Conservation (phyloP, 2,797 vertebrate genomes). For the Lepus oiostolus region DNA sequence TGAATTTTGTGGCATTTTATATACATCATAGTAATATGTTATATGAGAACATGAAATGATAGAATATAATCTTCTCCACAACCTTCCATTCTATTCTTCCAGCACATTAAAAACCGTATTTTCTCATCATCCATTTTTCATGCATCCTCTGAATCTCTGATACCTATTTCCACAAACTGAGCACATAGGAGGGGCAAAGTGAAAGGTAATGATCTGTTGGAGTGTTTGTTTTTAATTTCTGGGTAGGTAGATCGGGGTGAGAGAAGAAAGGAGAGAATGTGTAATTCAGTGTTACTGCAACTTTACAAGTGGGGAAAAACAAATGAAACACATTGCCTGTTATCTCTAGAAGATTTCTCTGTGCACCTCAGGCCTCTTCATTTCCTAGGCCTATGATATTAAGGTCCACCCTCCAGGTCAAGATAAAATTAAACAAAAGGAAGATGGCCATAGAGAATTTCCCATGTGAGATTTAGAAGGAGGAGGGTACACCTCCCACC, state of each 20-base stretch:
- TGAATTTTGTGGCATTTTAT: background rate
- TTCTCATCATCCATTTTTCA: background rate
- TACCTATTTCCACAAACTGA: background rate
- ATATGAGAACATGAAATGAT: background rate
- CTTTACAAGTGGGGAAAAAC: background rate
- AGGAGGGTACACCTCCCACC: background rate
- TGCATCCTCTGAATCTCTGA: background rate
- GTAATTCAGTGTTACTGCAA: background rate
- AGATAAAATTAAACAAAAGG: background rate
- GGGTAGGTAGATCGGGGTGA: background rate
- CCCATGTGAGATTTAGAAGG: background rate
- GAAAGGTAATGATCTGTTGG: background rate
- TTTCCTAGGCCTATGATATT: background rate
- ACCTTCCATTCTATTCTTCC: slow-evolving; percentile 1
- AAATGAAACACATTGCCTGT: background rate
- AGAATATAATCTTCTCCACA: background rate
- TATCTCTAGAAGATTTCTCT: background rate
- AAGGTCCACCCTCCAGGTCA: background rate
- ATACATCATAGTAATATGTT: background rate
- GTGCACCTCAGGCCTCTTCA: background rate
- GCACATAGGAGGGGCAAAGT: background rate
- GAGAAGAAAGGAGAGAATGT: background rate
- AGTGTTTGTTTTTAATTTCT: background rate
- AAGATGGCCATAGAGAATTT: background rate
- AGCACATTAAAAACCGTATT: background rate